A percentile compares a stretch with the other conserved stretches of the same genome.
These are phyloP conservation scores for Embiotoca jacksoni DNA, from an alignment of 2,113 vertebrate genomes.

Conservation along the genomic window DNA sequence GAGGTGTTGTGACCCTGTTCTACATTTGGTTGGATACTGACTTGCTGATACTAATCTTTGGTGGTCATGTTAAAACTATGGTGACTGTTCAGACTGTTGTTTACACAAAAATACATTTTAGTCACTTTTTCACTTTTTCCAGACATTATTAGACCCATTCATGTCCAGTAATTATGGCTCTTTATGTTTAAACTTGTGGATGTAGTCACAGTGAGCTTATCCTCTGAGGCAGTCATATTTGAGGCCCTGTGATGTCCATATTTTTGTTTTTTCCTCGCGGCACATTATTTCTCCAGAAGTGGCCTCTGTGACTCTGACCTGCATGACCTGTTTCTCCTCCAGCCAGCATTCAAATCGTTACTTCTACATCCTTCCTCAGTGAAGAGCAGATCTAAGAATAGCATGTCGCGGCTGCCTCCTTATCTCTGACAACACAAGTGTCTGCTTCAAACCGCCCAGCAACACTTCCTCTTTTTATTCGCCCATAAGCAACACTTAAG, in stretches of 20 bases:
- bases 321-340: slow-evolving; percentile 23
- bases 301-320: slow-evolving; percentile 28
- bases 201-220: background rate
- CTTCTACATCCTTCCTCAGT: slow-evolving; percentile 32
- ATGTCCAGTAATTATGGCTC: background rate
- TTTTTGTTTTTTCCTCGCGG: background rate
- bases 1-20: too few species aligned
- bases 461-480: slow-evolving; percentile 46
- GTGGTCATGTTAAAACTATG: too few species aligned
- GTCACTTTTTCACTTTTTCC: too few species aligned
- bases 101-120: too few species aligned
- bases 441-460: background rate
- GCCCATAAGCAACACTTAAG: slow-evolving; percentile 16
- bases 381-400: slow-evolving; percentile 74
- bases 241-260: background rate
- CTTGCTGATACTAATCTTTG: too few species aligned
- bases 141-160: too few species aligned
- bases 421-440: slow-evolving; percentile 74
- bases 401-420: slow-evolving; percentile 54
- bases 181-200: background rate
- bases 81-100: too few species aligned
- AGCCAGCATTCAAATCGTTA: slow-evolving; percentile 33
- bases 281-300: background rate
- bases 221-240: background rate
- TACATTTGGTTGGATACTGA: too few species aligned